Evolutionary conservation across 2,113 vertebrate genomes (phyloP), one percentile per base, ranked within the genome.

Genomic region (Micronycteris hirsuta): DNA sequence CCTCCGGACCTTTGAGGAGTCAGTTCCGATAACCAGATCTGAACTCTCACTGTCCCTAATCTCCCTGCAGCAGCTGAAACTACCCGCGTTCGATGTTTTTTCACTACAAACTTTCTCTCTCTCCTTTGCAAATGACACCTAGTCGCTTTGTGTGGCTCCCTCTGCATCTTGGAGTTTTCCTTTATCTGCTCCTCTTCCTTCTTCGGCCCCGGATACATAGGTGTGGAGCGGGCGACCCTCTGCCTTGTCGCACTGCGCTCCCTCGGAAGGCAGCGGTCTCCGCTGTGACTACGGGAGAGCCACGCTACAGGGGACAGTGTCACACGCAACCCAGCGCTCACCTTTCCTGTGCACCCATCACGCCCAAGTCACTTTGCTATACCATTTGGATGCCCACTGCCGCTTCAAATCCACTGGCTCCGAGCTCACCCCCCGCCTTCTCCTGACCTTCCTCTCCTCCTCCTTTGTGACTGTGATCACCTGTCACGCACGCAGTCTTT

Each of bases 151-250:
- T 1, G 17, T 3, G 54, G 78, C 33, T 65, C 22, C 49, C 26
- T 78, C 61, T 36, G 45, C 26, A 52, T 15, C 24, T 26, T 61
- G 68, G 49, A 28, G 1, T 74, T 24, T 36, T 8, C 58, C 68
- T 61, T 9, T 28, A 71, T 17, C 36, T 22, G 5, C 12, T 47
- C 4, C 9, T 47, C 47, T 24, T 31, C 58, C 43, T 82, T 63
- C 83, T 68, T 49, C 1, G 1, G 16, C 11, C 47, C 49, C n/a
- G n/a, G 49, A 4, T 3, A 33, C 3, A 0, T 3, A 7, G 17
- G 68, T 56, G 36, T 11, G 3, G 49, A 10, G 20, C 17, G 28
- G 45, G 61, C 56, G 61, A 52, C 31, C 22, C 13, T 67, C 76
- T 68, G 41, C 15, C 3, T 28, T 43, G n/a, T 31, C 1, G 17